These are phyloP conservation scores for Carapus acus DNA, from an alignment of 2,797 vertebrate species.

Conservation along the genomic window DNA sequence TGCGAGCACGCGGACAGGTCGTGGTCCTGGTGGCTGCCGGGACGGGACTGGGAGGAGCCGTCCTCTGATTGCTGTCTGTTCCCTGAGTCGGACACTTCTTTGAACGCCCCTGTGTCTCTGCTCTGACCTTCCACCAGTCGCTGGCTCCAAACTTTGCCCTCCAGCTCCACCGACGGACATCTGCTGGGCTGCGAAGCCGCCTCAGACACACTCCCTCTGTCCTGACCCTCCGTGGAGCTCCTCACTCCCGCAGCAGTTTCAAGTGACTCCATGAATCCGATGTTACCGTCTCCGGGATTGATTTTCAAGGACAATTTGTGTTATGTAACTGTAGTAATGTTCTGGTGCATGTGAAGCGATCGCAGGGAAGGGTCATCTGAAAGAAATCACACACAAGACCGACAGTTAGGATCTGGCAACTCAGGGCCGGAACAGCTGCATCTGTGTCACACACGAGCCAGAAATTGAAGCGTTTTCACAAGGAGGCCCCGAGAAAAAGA, in stretches of 20 bases:
- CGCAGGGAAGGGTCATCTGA: conserved; percentile 66
- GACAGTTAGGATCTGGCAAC: conserved; percentile 31
- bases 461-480: background rate
- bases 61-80: conserved; percentile 78
- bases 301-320: conserved; percentile 67
- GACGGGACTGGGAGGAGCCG: conserved; percentile 72
- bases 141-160: conserved; percentile 74
- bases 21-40: conserved; percentile 56
- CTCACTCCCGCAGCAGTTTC: conserved; percentile 83
- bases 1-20: conserved; percentile 71
- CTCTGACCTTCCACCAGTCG: conserved; percentile 74
- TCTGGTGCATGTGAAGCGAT: conserved; percentile 74
- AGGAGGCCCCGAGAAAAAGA: background rate
- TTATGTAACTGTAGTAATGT: conserved; percentile 78
- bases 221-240: conserved; percentile 81
- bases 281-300: conserved; percentile 66
- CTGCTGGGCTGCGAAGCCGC: conserved; percentile 71
- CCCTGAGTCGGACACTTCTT: conserved; percentile 80
- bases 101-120: conserved; percentile 56
- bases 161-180: conserved; percentile 76
- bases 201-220: conserved; percentile 79
- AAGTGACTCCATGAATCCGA: conserved; percentile 87
- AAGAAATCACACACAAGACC: conserved; percentile 52
- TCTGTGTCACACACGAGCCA: background rate
- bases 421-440: background rate